phyloP scores from a whole-genome alignment of 1,140 invertebrate species.

The Drosophila subobscura region DNA sequence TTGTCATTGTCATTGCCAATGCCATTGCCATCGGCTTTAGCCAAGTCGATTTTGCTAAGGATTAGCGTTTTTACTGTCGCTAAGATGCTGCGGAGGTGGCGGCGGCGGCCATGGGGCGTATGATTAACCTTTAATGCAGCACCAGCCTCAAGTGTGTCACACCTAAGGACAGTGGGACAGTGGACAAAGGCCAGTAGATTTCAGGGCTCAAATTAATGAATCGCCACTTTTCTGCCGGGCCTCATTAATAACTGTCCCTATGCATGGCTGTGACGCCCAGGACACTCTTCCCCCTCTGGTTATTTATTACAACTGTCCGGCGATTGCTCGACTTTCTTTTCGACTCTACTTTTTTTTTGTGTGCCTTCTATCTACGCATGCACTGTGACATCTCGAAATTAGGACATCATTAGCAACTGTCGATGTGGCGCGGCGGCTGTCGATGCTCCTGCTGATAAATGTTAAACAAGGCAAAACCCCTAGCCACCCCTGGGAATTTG shows the following conservation, averaged over 20 bases:
- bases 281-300: conserved; percentile 5
- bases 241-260: conserved; percentile 80
- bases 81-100: conserved; percentile 18
- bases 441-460: conserved; percentile 69
- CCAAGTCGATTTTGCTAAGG: conserved; percentile 65
- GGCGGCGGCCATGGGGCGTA: conserved; percentile 60
- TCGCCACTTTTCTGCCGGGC: conserved; percentile 53
- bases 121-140: conserved; percentile 73
- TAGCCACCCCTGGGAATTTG: conserved; percentile 32
- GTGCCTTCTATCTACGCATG: conserved; percentile 63
- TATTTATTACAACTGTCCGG: conserved; percentile 67
- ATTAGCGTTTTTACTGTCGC: conserved; percentile 72
- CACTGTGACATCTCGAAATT: conserved; percentile 77
- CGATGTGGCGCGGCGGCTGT: conserved; percentile 45
- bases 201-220: conserved; percentile 64
- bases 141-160: conserved; percentile 46
- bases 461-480: conserved; percentile 28
- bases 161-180: conserved; percentile 30
- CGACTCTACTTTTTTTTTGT: conserved; percentile 17
- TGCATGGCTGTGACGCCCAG: conserved; percentile 42
- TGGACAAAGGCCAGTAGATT: conserved; percentile 14
- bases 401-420: conserved; percentile 82
- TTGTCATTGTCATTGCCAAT: conserved; percentile 55
- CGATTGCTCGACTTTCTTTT: conserved; percentile 43
- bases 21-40: conserved; percentile 31